Evolutionary conservation across 2,113 vertebrate species (phyloP).

Genomic region (Sander lucioperca): DNA sequence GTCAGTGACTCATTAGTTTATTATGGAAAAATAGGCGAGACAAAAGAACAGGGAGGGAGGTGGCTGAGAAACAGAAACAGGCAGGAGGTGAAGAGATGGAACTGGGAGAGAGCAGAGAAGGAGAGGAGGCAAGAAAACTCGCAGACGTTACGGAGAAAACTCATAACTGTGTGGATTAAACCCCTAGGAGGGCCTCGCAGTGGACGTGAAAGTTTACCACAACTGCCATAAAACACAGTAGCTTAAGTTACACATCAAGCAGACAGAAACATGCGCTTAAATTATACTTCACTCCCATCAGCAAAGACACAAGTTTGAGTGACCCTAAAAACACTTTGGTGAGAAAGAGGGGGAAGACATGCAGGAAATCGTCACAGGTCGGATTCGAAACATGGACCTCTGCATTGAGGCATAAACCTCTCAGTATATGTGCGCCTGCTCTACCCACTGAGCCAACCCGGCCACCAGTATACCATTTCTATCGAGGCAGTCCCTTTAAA

Average conservation of each 20-base stretch:
- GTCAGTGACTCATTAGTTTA: conserved; percentile 47
- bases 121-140: neutral
- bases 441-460: too few relatives aligned
- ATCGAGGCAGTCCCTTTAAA: too few relatives aligned
- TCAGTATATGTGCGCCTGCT: too few relatives aligned
- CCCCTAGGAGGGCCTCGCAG: conserved; percentile 11
- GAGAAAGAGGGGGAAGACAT: too few relatives aligned
- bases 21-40: neutral
- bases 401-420: too few relatives aligned
- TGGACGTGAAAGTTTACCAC: conserved; percentile 3
- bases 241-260: neutral
- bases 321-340: neutral
- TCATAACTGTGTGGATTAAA: conserved; percentile 28
- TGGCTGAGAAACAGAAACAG: conserved; percentile 67
- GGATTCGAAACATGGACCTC: too few relatives aligned
- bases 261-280: too few relatives aligned
- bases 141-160: conserved; percentile 4
- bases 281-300: neutral
- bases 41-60: neutral
- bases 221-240: neutral
- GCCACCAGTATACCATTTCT: too few relatives aligned
- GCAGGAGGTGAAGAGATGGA: conserved; percentile 41
- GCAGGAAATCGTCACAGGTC: too few relatives aligned
- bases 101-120: neutral
- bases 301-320: neutral